Conservation (phyloP, 2,888 invertebrate genomes). For the Leuctra nigra region DNA sequence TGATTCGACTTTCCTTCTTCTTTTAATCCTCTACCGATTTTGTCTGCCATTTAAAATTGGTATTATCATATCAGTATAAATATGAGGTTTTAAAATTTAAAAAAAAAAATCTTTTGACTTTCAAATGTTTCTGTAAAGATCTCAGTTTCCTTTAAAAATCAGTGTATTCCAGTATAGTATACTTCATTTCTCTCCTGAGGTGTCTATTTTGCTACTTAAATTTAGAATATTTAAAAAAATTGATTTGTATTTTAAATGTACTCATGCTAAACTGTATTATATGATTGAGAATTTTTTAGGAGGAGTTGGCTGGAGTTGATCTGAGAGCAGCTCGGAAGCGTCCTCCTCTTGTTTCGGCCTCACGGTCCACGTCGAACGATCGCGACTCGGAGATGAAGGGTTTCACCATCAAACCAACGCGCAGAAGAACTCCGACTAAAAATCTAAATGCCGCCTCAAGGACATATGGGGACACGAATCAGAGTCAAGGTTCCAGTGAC, state of each 20-base stretch:
- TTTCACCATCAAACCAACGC: constrained; percentile 38
- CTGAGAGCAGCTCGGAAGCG: constrained; percentile 37
- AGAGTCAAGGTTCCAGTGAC: constrained; percentile 34
- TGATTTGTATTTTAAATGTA: no score
- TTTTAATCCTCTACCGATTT: no score
- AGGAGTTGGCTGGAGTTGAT: constrained; percentile 55
- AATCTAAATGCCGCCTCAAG: neutral
- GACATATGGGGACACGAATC: neutral
- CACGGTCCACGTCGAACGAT: constrained; percentile 39
- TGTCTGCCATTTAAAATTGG: no score
- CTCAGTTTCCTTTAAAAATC: no score
- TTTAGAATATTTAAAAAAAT: neutral
- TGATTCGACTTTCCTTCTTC: no score
- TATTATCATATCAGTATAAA: no score
- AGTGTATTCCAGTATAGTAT: no score
- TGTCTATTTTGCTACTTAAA: neutral
- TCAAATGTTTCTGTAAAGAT: no score
- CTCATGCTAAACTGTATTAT: neutral
- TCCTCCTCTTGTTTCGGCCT: constrained; percentile 30
- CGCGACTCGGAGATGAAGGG: constrained; percentile 30
- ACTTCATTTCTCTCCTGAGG: no score
- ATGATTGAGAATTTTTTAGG: constrained; percentile 39
- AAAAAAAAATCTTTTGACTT: no score
- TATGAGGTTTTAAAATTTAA: no score
- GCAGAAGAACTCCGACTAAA: neutral